Conservation (phyloP, 2,113 vertebrate genomes). For the Hippocampus guttulatus region DNA sequence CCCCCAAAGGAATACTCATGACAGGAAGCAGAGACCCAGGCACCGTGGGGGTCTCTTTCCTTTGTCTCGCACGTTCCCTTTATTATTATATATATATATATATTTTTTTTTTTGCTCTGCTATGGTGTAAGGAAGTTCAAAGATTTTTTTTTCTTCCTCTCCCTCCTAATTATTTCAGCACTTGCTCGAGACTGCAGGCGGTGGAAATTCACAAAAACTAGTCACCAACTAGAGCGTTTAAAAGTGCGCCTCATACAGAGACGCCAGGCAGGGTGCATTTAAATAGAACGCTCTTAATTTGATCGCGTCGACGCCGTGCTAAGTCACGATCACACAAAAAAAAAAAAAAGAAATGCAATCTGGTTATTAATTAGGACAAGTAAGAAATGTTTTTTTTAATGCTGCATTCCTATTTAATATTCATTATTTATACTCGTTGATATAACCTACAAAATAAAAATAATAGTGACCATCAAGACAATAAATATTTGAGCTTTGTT, state of each 20-base stretch:
- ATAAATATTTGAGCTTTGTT: background rate
- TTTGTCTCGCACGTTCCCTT: conserved; percentile 80
- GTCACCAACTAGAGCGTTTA: conserved; percentile 38
- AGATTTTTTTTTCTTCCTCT: conserved; percentile 62
- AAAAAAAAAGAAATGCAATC: background rate
- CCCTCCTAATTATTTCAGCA: conserved; percentile 78
- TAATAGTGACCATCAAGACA: no score
- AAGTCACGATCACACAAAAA: background rate
- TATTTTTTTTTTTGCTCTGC: conserved; percentile 50
- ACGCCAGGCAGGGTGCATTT: conserved; percentile 13
- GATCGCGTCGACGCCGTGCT: background rate
- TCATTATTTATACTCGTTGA: background rate
- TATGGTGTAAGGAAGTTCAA: conserved; percentile 77
- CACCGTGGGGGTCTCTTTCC: conserved; percentile 76
- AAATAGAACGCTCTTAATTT: conserved; percentile 10
- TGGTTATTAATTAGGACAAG: background rate
- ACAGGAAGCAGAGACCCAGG: conserved; percentile 79
- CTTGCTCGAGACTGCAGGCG: conserved; percentile 65
- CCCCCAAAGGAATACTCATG: conserved; percentile 79
- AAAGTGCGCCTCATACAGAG: conserved; percentile 28
- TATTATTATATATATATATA: conserved; percentile 54
- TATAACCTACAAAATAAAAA: background rate
- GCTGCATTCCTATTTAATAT: background rate
- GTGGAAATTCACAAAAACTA: conserved; percentile 49
- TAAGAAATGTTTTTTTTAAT: background rate